Evolutionary conservation across 2,113 vertebrate genomes (phyloP).

Genomic region (Myotis yumanensis): DNA sequence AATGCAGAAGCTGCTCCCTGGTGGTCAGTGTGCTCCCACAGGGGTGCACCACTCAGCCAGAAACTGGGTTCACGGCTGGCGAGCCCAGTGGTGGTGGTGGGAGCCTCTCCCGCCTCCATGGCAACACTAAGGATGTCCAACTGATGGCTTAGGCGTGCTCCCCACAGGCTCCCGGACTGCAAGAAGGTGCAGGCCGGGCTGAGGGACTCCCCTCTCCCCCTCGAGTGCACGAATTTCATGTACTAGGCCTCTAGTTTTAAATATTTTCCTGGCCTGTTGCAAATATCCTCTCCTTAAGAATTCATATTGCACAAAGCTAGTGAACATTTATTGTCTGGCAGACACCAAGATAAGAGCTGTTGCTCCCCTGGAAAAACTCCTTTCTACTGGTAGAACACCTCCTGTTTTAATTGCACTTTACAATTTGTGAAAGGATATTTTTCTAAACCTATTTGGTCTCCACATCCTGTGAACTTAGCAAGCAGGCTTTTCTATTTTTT

Average conservation of each 20-base stretch:
- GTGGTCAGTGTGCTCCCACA: too few species aligned
- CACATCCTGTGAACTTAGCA: not conserved
- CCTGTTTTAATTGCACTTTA: not conserved
- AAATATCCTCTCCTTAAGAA: not conserved
- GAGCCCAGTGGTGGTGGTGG: too few species aligned
- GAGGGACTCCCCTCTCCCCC: too few species aligned
- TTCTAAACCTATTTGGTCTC: not conserved
- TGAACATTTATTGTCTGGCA: not conserved
- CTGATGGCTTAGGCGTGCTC: too few species aligned
- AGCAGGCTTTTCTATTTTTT: not conserved
- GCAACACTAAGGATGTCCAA: too few species aligned
- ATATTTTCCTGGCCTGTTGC: not conserved
- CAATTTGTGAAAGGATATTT: not conserved
- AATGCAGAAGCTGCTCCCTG: too few species aligned
- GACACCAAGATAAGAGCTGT: not conserved
- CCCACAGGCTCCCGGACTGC: too few species aligned
- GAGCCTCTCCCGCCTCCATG: too few species aligned
- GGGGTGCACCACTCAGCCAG: too few species aligned
- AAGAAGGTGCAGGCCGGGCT: too few species aligned
- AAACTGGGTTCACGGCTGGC: too few species aligned
- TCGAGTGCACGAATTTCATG: too few species aligned
- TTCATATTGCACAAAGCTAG: not conserved
- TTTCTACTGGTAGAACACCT: not conserved
- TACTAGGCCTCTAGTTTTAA: not conserved
- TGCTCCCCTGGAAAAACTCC: not conserved